A percentile compares a stretch with the other conserved stretches of the same genome.
These are phyloP conservation scores for Acanthornis magna DNA, from an alignment of 2,797 vertebrate species.

Conservation along the genomic window DNA sequence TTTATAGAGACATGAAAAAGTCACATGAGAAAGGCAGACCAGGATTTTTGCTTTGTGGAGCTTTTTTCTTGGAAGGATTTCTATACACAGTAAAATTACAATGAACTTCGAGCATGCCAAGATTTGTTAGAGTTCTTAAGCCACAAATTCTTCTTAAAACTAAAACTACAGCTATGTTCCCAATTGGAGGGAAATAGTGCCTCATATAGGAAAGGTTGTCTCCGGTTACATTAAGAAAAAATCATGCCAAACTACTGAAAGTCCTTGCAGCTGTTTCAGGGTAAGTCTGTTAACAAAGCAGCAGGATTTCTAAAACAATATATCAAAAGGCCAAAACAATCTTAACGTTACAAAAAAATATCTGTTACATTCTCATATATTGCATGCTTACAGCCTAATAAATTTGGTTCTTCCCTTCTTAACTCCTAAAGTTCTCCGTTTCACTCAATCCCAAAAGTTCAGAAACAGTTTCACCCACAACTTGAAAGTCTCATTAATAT, in stretches of 20 bases:
- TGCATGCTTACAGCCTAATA: neutral
- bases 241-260: slow-evolving; percentile 53
- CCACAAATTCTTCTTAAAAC: slow-evolving; percentile 70
- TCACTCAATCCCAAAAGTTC: neutral
- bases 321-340: slow-evolving; percentile 8
- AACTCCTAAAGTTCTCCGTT: neutral
- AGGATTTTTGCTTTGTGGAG: slow-evolving; percentile 54
- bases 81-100: slow-evolving; percentile 71
- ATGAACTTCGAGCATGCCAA: slow-evolving; percentile 70
- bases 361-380: neutral
- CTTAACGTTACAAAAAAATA: neutral
- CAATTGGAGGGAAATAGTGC: slow-evolving; percentile 67
- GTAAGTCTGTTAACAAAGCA: slow-evolving; percentile 21
- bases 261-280: slow-evolving; percentile 26
- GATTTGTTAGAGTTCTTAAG: slow-evolving; percentile 66
- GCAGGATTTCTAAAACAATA: slow-evolving; percentile 12
- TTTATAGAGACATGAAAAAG: slow-evolving; percentile 61
- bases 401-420: neutral
- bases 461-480: neutral
- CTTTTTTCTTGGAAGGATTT: slow-evolving; percentile 69
- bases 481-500: neutral
- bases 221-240: slow-evolving; percentile 60
- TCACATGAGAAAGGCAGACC: slow-evolving; percentile 65
- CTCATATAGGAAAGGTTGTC: slow-evolving; percentile 72
- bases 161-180: slow-evolving; percentile 65